These are phyloP conservation scores for Acanthosepion pharaonis DNA, from an alignment of 2,888 invertebrate genomes.

Conservation along the genomic window DNA sequence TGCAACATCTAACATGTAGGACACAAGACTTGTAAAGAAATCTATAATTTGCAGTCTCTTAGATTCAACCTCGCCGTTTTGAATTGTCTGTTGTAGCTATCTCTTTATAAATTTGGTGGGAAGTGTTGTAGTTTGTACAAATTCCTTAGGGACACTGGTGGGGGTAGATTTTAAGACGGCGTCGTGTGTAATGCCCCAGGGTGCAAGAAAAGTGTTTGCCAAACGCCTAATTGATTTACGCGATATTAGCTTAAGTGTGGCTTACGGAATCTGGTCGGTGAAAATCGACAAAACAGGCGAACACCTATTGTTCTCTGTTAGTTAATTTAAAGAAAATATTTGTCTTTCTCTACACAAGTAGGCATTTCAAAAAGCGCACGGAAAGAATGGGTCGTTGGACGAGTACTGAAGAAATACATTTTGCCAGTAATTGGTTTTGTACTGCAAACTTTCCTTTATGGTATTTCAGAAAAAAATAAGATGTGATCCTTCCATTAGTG, in stretches of 20 bases:
- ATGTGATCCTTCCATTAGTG: too few species aligned
- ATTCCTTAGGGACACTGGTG: neutral
- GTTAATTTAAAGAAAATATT: conserved; percentile 13
- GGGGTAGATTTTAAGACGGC: neutral
- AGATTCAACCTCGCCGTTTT: too few species aligned
- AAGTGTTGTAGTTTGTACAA: neutral
- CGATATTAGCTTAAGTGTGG: neutral
- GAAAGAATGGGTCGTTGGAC: too few species aligned
- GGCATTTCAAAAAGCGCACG: too few species aligned
- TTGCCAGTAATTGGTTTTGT: too few species aligned
- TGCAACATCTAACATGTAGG: too few species aligned
- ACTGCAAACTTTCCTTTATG: too few species aligned
- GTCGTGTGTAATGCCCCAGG: neutral
- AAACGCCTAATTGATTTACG: neutral
- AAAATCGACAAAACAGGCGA: neutral
- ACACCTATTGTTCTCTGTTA: neutral
- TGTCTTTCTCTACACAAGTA: neutral
- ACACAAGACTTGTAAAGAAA: too few species aligned
- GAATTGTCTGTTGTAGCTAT: too few species aligned
- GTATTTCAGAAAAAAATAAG: too few species aligned
- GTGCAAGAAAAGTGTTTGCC: neutral
- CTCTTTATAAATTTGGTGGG: neutral
- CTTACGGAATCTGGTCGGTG: neutral
- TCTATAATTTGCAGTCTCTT: too few species aligned
- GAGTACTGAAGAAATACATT: too few species aligned